Percentiles rank a stretch among this genome's conserved stretches.
Conservation (phyloP, 2,113 vertebrate genomes). For the Ochotona princeps region DNA sequence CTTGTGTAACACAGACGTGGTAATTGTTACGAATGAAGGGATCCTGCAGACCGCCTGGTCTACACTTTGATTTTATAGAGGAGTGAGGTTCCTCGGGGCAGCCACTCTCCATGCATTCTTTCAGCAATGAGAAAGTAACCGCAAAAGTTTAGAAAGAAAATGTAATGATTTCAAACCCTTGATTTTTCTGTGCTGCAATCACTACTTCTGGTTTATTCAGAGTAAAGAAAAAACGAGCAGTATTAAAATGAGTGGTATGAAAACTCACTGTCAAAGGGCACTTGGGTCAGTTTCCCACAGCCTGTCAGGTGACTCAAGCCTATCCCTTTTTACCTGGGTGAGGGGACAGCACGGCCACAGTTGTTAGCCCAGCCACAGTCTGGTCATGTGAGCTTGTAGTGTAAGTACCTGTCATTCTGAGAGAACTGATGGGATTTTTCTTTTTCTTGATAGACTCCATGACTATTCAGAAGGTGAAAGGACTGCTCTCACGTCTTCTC, state of each 20-base stretch:
- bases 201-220: conserved; percentile 51
- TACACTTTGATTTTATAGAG: neutral
- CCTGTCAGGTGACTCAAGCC: neutral
- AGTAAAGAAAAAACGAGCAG: neutral
- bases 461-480: conserved; percentile 95
- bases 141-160: conserved; percentile 12
- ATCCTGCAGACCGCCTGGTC: neutral
- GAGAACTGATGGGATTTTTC: conserved; percentile 15
- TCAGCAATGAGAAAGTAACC: neutral
- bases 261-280: conserved; percentile 77
- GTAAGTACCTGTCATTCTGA: neutral
- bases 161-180: neutral
- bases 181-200: conserved; percentile 43
- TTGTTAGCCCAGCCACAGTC: neutral
- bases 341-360: accelerated
- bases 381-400: neutral
- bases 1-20: neutral
- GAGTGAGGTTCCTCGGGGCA: neutral
- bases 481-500: conserved; percentile 91
- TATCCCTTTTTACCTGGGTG: neutral
- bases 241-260: neutral
- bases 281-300: conserved; percentile 66
- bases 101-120: neutral
- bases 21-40: neutral
- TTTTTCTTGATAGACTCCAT: conserved; percentile 89